These are phyloP conservation scores for Pipistrellus nathusii DNA, from an alignment of 2,797 vertebrate genomes.

Conservation along the genomic window DNA sequence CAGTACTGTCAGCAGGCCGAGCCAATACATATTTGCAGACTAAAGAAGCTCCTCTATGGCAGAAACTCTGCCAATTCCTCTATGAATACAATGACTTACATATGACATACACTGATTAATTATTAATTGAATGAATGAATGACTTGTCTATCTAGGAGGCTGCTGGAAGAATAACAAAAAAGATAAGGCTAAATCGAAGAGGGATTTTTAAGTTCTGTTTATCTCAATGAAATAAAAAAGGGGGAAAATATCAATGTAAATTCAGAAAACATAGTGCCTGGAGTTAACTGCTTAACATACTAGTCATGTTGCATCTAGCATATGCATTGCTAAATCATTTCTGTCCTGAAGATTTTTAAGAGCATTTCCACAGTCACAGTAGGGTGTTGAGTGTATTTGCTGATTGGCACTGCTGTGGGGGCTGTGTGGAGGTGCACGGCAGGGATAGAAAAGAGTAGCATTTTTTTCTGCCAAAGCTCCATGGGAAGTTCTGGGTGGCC, in stretches of 20 bases:
- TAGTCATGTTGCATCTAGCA: background rate
- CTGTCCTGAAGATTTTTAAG: background rate
- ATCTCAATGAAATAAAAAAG: background rate
- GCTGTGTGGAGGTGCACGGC: background rate
- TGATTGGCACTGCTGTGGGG: background rate
- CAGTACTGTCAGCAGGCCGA: background rate
- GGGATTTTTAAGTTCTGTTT: background rate
- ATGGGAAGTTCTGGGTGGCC: background rate
- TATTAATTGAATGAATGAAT: slow-evolving; percentile 7
- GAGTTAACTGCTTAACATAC: background rate
- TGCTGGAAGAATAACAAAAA: background rate
- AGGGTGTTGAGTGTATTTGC: background rate
- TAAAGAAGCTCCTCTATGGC: background rate
- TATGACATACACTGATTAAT: background rate
- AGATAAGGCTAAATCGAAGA: background rate
- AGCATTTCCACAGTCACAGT: background rate
- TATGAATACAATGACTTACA: background rate
- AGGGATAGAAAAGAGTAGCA: background rate
- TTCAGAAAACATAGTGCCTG: background rate
- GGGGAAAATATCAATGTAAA: background rate
- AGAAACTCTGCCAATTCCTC: background rate
- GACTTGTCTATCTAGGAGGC: background rate
- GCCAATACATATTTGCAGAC: background rate
- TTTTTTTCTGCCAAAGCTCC: background rate
- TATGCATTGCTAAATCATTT: background rate